phyloP scores from a whole-genome alignment of 2,888 invertebrate species.

The Apantesis nais region DNA sequence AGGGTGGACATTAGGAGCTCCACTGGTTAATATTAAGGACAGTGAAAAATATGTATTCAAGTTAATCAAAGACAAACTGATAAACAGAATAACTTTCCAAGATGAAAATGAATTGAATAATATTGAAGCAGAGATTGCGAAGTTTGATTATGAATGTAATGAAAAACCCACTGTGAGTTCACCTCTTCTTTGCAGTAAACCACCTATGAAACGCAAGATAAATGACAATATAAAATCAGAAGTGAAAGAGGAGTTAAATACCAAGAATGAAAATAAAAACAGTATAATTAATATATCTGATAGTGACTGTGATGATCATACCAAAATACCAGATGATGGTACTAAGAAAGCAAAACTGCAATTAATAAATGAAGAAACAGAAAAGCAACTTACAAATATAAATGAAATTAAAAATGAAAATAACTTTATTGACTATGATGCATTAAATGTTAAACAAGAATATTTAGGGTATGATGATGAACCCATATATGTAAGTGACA shows the following conservation, averaged over 20 bases:
- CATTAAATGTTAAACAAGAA: conserved; percentile 75
- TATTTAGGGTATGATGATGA: conserved; percentile 73
- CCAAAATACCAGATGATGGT: conserved; percentile 25
- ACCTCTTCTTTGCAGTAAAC: conserved; percentile 47
- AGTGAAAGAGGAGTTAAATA: conserved; percentile 38
- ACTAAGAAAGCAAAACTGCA: conserved; percentile 61
- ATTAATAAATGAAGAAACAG: conserved; percentile 46
- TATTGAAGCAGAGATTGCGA: conserved; percentile 56
- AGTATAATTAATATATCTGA: conserved; percentile 63
- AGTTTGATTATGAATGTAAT: conserved; percentile 38
- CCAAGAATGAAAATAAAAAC: conserved; percentile 34
- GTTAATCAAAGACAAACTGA: conserved; percentile 55
- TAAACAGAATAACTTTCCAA: conserved; percentile 62
- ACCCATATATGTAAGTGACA: conserved; percentile 64
- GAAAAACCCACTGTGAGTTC: conserved; percentile 24
- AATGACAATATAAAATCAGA: conserved; percentile 44
- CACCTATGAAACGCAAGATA: conserved; percentile 64
- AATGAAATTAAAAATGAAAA: conserved; percentile 62
- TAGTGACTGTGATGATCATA: conserved; percentile 59
- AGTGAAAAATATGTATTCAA: conserved; percentile 74
- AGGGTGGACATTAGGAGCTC: conserved; percentile 73
- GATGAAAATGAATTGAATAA: conserved; percentile 62
- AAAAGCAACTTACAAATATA: conserved; percentile 38
- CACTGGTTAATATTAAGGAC: conserved; percentile 62
- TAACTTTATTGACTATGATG: conserved; percentile 68